Evolutionary conservation across 1,140 invertebrate species (phyloP).

Genomic region (Drosophila bipectinata): DNA sequence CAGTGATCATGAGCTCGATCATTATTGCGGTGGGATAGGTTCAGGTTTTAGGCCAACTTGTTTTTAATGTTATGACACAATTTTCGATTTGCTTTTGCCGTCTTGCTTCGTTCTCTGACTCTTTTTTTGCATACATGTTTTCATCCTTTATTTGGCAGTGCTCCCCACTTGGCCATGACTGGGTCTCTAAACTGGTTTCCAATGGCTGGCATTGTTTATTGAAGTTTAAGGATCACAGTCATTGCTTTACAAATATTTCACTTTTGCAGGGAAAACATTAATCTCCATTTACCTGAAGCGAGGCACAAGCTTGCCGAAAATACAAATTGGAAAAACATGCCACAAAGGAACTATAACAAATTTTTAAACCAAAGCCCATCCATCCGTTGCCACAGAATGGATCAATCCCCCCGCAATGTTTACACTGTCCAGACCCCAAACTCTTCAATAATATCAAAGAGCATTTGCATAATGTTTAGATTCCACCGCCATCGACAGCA

Average conservation of each 20-base stretch:
- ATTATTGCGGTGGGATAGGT: conserved; percentile 63
- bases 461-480: conserved; percentile 52
- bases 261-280: neutral
- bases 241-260: neutral
- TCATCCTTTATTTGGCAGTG: conserved; percentile 40
- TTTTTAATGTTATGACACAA: conserved; percentile 78
- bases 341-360: conserved; percentile 15
- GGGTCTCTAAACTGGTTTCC: conserved; percentile 25
- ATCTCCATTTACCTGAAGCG: neutral
- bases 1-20: conserved; percentile 17
- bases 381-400: conserved; percentile 27
- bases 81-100: conserved; percentile 53
- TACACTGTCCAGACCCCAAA: conserved; percentile 24
- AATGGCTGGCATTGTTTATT: conserved; percentile 24
- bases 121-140: conserved; percentile 12
- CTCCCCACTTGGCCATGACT: conserved; percentile 16
- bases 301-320: neutral
- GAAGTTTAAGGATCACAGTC: conserved; percentile 9
- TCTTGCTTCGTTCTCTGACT: conserved; percentile 20
- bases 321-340: conserved; percentile 1
- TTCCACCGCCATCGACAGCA: conserved; percentile 34
- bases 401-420: conserved; percentile 39
- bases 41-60: conserved; percentile 68
- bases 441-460: conserved; percentile 47
- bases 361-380: conserved; percentile 7